Evolutionary conservation across 2,113 vertebrate genomes (phyloP).

Genomic region (Ictidomys tridecemlineatus): DNA sequence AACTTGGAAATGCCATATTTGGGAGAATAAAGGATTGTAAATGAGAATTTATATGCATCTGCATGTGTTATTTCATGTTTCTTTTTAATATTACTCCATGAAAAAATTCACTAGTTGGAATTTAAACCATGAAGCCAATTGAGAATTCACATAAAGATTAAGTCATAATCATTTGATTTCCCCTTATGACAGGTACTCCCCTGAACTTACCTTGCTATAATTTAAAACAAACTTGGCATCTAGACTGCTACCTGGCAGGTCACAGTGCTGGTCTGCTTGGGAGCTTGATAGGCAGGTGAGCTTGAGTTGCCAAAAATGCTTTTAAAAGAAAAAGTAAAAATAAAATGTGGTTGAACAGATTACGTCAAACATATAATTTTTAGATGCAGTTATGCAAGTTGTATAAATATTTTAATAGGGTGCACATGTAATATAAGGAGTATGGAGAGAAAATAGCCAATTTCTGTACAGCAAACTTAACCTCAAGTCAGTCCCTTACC

Average conservation of each 20-base stretch:
- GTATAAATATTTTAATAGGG: slow-evolving; percentile 68
- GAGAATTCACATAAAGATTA: slow-evolving; percentile 12
- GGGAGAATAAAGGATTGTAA: slow-evolving; percentile 5
- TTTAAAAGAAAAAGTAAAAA: slow-evolving; percentile 72
- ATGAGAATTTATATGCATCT: not conserved
- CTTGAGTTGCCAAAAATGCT: slow-evolving; percentile 72
- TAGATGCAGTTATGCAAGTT: slow-evolving; percentile 40
- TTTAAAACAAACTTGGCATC: slow-evolving; percentile 38
- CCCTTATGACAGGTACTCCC: not conserved
- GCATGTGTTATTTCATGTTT: not conserved
- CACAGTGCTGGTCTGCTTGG: not conserved
- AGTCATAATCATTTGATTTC: slow-evolving; percentile 36
- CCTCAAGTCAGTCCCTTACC: not conserved
- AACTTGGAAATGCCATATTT: slow-evolving; percentile 31
- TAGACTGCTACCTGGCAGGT: not conserved
- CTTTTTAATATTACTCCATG: not conserved
- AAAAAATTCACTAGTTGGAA: slow-evolving; percentile 46
- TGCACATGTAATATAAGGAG: not conserved
- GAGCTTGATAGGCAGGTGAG: not conserved
- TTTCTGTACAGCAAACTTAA: not conserved
- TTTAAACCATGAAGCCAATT: slow-evolving; percentile 38
- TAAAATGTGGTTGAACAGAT: slow-evolving; percentile 62
- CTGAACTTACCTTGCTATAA: not conserved
- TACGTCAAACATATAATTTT: slow-evolving; percentile 35
- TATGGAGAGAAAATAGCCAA: not conserved